Evolutionary conservation across 2,113 vertebrate genomes (phyloP), one percentile per base, ranked within the genome.

Genomic region (Thalassoma bifasciatum): DNA sequence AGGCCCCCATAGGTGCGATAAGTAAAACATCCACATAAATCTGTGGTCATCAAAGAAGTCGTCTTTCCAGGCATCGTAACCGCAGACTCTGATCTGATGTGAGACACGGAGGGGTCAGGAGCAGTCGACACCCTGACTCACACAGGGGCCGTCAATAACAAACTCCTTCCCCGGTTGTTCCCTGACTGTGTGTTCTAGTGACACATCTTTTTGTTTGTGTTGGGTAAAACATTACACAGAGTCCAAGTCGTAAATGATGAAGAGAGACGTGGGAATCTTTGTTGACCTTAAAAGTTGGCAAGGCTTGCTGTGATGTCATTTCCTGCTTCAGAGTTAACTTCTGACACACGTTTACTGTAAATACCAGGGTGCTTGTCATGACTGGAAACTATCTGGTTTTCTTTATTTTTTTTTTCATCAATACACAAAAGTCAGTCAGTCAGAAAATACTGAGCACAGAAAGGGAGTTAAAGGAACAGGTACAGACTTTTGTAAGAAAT

Each of bases 21-120:
- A 83, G 84, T 87, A 89, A 80, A 81, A 61, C 86, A 67, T 72
- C 84, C 46, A 67, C 67, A 86, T 91, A 93, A 93, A 93, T 92
- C 86, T 78, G 64, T 0, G 22, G 65, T 86, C 85, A 90, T 91
- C 86, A 90, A 91, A 90, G 89, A 89, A 86, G 86, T 89, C 88
- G 68, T 83, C 51, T 62, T 75, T 66, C 70, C 75, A 84, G 86
- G 75, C 85, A 62, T 75, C 64, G 57, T 66, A 66, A 75, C 59
- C 50, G 37, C 81, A 84, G 75, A 79, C 73, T 81, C 72, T 85
- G 82, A 84, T 86, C 77, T 84, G 77, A 30, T 4, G 30, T 30
- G 30, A 82, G 73, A 81, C 64, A 77, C 67, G 40, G 73, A 62
- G 72, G 74, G 90, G 86, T 88, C 87, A 89, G 66, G 49, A 60